Percentiles rank a stretch among this genome's conserved stretches.
phyloP scores from a whole-genome alignment of 1,140 invertebrate species.

The Penaeus japonicus region DNA sequence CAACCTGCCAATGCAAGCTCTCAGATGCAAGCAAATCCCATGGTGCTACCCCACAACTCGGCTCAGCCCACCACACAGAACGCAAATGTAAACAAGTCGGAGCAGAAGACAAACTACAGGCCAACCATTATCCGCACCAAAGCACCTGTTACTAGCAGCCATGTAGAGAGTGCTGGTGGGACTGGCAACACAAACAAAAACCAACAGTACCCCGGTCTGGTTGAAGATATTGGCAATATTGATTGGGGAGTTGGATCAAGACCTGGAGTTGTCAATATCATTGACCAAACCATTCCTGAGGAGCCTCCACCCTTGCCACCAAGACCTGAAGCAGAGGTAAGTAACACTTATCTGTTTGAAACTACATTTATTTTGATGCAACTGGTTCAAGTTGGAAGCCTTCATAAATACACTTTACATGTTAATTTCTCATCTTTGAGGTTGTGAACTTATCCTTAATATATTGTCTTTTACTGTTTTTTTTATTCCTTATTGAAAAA shows the following conservation, averaged over 20 bases:
- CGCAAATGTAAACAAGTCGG: neutral
- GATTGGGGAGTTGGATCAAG: slow-evolving; percentile 29
- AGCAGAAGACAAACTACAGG: slow-evolving; percentile 6
- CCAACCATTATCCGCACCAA: slow-evolving; percentile 47
- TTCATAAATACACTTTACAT: too few relatives aligned
- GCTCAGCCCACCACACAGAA: neutral
- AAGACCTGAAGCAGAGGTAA: slow-evolving; percentile 44
- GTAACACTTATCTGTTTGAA: neutral
- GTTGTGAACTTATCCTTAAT: too few relatives aligned
- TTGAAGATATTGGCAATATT: neutral
- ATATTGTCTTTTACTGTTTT: too few relatives aligned
- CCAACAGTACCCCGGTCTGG: neutral
- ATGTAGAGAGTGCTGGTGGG: slow-evolving; percentile 36
- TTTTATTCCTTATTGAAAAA: too few relatives aligned
- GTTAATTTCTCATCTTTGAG: too few relatives aligned
- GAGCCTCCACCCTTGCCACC: slow-evolving; percentile 44
- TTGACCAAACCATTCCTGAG: slow-evolving; percentile 41
- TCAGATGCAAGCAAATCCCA: neutral
- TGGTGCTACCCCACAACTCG: neutral
- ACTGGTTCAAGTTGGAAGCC: too few relatives aligned
- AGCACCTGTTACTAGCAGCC: slow-evolving; percentile 28
- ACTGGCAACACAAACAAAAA: neutral
- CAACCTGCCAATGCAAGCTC: neutral
- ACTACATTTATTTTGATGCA: too few relatives aligned
- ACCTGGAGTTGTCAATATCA: neutral